Base-by-base conservation (phyloP, 2,888 invertebrate species). In the Eristalis arbustorum region DNA sequence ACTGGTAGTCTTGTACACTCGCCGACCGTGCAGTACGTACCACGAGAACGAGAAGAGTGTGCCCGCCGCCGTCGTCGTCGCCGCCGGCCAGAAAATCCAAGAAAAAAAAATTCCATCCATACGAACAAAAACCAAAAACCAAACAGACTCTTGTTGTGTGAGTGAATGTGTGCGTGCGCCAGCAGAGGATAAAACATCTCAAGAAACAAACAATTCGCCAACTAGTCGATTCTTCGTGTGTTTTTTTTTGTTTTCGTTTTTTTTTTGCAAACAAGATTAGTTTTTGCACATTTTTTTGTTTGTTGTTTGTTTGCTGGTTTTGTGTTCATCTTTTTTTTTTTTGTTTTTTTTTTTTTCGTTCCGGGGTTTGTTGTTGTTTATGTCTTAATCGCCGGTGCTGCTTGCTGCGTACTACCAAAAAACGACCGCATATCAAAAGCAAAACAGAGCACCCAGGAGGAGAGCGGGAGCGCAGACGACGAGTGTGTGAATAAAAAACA, bases 1-100 rank as follows among this genome's bases (percentile, higher is more conserved):
- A 83, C 87, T 87, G 83, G 87, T 87, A 87, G 87, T 87, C 83
- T 87, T 87, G 83, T 78, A 63, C 78, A 82, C 78, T 87, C 78
- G 78, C 82, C 76, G 85, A 85, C 77, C 85, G 85, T 85, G 77
- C 77, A 85, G 85, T 85, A 83, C 87, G 78, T 72, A 87, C 78
- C 49, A 49, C 49, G 49, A 49, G 49, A 49, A n/a, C n/a, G 3
- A 42, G 82, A 78, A n/a, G n/a, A n/a, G n/a, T n/a, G 85, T 78
- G 78, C 77, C 75, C 74, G 83, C 83, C 69, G 69, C 18, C 49
- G 49, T 8, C 49, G 69, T n/a, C 49, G 49, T 8, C 49, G 49
- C 77, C 85, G 87, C 74, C 87, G 77, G 81, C 74, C 66, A 62
- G 78, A 69, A 75, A 75, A 42, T 4, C 8, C 18, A n/a, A n/a